Evolutionary conservation across 2,797 vertebrate species (phyloP).

Genomic region (Austrolebias charrua): DNA sequence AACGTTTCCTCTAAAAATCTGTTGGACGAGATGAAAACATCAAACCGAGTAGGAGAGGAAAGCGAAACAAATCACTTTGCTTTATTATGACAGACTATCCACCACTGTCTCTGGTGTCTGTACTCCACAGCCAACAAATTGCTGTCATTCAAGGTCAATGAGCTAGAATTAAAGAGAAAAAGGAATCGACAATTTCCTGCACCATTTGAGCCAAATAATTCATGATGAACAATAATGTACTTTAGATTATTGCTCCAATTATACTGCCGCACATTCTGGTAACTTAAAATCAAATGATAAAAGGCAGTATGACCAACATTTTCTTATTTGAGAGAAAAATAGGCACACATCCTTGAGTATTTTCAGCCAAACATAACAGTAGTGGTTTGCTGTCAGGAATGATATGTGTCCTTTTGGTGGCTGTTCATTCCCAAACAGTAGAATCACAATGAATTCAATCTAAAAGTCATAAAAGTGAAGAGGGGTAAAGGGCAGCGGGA

Average conservation of each 20-base stretch:
- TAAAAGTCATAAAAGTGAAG: slow-evolving; percentile 72
- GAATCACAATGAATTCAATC: slow-evolving; percentile 71
- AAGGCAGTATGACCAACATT: slow-evolving; percentile 25
- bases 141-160: slow-evolving; percentile 77
- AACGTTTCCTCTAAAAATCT: slow-evolving; percentile 96
- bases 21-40: slow-evolving; percentile 53
- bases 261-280: slow-evolving; percentile 52
- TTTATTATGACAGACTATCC: slow-evolving; percentile 53
- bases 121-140: slow-evolving; percentile 66
- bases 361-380: slow-evolving; percentile 51
- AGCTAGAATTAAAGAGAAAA: slow-evolving; percentile 65
- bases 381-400: slow-evolving; percentile 68
- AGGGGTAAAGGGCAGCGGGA: slow-evolving; percentile 65
- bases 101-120: slow-evolving; percentile 60
- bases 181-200: slow-evolving; percentile 69
- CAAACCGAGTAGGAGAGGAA: slow-evolving; percentile 18
- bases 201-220: slow-evolving; percentile 69
- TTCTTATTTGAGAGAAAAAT: slow-evolving; percentile 18
- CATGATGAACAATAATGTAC: slow-evolving; percentile 65
- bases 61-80: slow-evolving; percentile 41
- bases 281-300: slow-evolving; percentile 54
- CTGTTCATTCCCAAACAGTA: slow-evolving; percentile 77
- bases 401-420: slow-evolving; percentile 69
- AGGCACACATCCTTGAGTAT: slow-evolving; percentile 28
- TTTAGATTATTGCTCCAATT: slow-evolving; percentile 68